phyloP scores from a whole-genome alignment of 2,797 vertebrate species.

The Myotis vivesi region DNA sequence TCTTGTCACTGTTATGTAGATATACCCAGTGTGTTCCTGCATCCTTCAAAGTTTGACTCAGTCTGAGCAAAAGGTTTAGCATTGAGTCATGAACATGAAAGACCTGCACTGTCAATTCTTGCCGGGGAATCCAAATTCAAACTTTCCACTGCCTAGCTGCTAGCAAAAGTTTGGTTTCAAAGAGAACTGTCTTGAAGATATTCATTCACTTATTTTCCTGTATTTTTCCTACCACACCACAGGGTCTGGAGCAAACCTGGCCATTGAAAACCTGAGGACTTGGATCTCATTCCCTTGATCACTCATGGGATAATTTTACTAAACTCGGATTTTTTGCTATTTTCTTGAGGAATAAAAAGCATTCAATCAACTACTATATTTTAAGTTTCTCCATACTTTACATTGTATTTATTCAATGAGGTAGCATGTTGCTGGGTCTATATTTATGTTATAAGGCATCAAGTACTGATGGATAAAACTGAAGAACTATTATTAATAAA shows the following conservation, averaged over 20 bases:
- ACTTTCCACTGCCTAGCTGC: background rate
- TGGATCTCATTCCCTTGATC: background rate
- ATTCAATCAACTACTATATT: background rate
- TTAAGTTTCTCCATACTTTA: background rate
- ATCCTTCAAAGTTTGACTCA: background rate
- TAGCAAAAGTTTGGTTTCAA: constrained; percentile 36
- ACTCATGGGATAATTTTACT: background rate
- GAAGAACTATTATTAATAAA: background rate
- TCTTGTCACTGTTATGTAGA: background rate
- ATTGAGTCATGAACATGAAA: background rate
- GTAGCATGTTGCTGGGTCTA: background rate
- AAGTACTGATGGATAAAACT: background rate
- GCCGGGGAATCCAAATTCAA: background rate
- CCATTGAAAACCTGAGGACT: too few relatives aligned
- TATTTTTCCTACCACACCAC: background rate
- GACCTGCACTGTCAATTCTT: background rate
- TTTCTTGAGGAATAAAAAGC: background rate
- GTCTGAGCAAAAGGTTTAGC: background rate
- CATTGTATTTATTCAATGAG: background rate
- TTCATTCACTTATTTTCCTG: background rate
- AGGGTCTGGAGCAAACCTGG: background rate
- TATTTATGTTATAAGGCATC: background rate
- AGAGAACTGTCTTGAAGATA: background rate
- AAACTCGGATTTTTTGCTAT: constrained; percentile 22
- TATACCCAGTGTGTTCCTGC: background rate